Conservation (phyloP, 2,888 invertebrate genomes). For the Drosophila nigritarsus region DNA sequence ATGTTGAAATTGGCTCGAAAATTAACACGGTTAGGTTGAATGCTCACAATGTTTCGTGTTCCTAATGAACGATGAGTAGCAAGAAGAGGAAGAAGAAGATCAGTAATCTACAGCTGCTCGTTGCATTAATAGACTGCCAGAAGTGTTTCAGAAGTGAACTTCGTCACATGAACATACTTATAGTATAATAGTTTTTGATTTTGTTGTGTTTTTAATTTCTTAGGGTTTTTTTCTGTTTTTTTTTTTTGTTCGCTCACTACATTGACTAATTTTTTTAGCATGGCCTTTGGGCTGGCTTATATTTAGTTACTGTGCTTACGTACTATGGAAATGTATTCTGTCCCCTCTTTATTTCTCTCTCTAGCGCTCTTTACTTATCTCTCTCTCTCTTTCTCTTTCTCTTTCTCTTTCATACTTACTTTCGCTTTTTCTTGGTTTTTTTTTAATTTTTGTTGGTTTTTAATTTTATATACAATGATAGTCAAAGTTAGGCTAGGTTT, state of each 20-base stretch:
- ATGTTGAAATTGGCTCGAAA: neutral
- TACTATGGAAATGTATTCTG: slow-evolving; percentile 64
- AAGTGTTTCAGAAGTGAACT: slow-evolving; percentile 7
- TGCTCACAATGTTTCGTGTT: neutral
- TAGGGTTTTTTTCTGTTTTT: neutral
- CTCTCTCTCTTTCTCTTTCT: slow-evolving; percentile 1
- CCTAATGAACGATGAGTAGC: neutral
- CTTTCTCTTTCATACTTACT: neutral
- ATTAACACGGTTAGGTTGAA: neutral
- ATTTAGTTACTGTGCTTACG: slow-evolving; percentile 53
- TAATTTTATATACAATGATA: slow-evolving; percentile 52
- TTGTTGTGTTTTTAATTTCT: slow-evolving; percentile 1
- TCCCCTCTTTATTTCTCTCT: slow-evolving; percentile 10
- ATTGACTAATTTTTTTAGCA: slow-evolving; percentile 47
- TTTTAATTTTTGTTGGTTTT: neutral
- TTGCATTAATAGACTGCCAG: neutral
- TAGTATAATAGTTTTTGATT: slow-evolving; percentile 25
- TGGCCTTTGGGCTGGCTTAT: slow-evolving; percentile 19
- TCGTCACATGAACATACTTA: slow-evolving; percentile 35
- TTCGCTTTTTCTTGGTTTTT: slow-evolving; percentile 1
- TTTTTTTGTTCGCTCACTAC: slow-evolving; percentile 31
- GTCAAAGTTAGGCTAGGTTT: slow-evolving; percentile 53
- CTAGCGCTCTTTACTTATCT: neutral
- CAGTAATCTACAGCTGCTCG: slow-evolving; percentile 30
- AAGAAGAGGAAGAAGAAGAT: slow-evolving; percentile 5